Evolutionary conservation across 1,140 invertebrate genomes (phyloP).

Genomic region (Adelges cooleyi): DNA sequence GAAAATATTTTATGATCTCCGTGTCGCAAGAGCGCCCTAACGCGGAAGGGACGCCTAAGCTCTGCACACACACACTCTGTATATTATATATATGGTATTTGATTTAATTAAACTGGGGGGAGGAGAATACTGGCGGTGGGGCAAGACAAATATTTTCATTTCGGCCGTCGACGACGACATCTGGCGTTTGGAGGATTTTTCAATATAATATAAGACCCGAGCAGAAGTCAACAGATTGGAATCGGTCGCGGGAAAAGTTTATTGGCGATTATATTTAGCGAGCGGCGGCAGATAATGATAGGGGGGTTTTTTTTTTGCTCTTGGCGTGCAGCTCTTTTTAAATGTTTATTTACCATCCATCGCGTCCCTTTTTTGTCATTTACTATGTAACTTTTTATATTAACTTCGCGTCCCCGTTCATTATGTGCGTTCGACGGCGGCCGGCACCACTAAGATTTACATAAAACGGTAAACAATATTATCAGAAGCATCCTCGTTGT

Average conservation of each 20-base stretch:
- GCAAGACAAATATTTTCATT: constrained; percentile 27
- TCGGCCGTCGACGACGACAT: constrained; percentile 4
- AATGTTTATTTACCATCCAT: not conserved
- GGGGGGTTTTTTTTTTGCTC: not conserved
- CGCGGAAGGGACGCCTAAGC: too few relatives aligned
- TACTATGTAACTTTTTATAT: constrained; percentile 21
- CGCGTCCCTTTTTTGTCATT: not conserved
- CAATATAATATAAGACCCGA: constrained; percentile 5
- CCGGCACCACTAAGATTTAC: constrained; percentile 10
- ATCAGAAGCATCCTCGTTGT: too few relatives aligned
- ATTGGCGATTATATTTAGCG: constrained; percentile 26
- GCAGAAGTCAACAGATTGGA: constrained; percentile 19
- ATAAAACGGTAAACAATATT: constrained; percentile 20
- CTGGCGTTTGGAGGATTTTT: constrained; percentile 18
- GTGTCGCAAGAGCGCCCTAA: too few relatives aligned
- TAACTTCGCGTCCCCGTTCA: constrained; percentile 22
- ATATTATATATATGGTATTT: not conserved
- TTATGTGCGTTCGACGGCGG: too few relatives aligned
- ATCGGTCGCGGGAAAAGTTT: constrained; percentile 16
- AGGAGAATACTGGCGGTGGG: not conserved
- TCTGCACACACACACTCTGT: too few relatives aligned
- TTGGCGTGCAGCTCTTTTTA: not conserved
- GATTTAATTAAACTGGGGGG: constrained; percentile 25
- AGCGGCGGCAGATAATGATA: constrained; percentile 9
- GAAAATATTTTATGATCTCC: too few relatives aligned